Conservation (phyloP, 2,888 invertebrate species). For the Carcina quercana region DNA sequence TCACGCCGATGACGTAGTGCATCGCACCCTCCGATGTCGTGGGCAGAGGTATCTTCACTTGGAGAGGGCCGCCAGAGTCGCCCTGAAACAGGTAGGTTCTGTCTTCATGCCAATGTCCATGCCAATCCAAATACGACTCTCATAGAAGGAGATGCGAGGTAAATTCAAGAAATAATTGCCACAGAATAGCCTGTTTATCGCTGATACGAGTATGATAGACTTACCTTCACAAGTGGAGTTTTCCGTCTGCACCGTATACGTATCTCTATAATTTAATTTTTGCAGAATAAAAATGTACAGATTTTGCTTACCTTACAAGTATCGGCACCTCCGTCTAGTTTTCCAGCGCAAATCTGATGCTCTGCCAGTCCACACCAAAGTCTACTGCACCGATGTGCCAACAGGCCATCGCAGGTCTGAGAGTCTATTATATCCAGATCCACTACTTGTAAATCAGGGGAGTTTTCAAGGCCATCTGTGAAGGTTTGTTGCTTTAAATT, state of each 20-base stretch:
- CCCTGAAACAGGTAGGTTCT: constrained; percentile 20
- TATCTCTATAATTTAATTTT: background rate
- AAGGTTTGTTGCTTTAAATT: background rate
- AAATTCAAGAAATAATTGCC: background rate
- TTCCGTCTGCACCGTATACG: background rate
- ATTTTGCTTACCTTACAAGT: background rate
- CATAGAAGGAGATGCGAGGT: background rate
- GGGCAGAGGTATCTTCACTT: constrained; percentile 15
- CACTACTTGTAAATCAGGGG: background rate
- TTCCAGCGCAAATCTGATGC: background rate
- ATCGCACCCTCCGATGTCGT: background rate
- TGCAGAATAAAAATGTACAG: background rate
- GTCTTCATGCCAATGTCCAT: no score
- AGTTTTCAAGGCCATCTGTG: background rate
- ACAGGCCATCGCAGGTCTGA: background rate
- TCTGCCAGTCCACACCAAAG: background rate
- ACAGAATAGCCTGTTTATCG: background rate
- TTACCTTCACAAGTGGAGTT: background rate
- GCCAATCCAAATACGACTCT: no score
- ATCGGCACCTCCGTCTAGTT: background rate
- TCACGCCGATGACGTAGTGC: constrained; percentile 25
- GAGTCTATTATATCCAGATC: background rate
- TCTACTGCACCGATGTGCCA: background rate
- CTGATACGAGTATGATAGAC: background rate
- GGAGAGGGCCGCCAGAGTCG: constrained; percentile 32